Base-by-base conservation (phyloP, 2,888 invertebrate species). In the Ceriagrion tenellum region DNA sequence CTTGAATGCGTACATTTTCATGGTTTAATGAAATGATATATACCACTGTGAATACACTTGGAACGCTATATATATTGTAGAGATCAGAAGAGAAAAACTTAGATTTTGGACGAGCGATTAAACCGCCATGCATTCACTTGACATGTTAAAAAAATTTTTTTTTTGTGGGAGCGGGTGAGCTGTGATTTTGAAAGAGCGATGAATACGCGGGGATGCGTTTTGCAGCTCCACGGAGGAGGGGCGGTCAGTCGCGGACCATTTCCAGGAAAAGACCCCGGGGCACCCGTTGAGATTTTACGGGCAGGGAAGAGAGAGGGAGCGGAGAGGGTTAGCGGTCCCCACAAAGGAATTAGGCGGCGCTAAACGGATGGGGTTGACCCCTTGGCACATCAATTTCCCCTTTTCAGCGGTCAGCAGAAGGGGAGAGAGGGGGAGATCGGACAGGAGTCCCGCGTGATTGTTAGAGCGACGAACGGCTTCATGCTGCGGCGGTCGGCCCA, bases 331-430 rank as follows among this genome's bases (percentile, higher is more conserved):
- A 30, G n/a, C 35, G 35, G 23, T 26, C 69, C 69, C 69, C 81
- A 35, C n/a, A 81, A 81, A 81, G 81, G 81, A 81, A 81, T 81
- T 81, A 81, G 81, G 81, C 81, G 30, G 35, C 81, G 81, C 26
- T 81, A 81, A 81, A 81, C 81, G 81, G 81, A 81, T 81, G 81
- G 35, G 81, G 26, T 81, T 35, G 81, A 81, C 81, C 81, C 35
- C 23, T 35, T 35, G 30, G 26, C 81, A 81, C 81, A 81, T 81
- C 81, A 35, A 81, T 81, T 81, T 81, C 81, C 35, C 35, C n/a
- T 3, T 81, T 35, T 4, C 35, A n/a, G 81, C 30, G 35, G 30
- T 81, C 81, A 81, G 13, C 13, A 16, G 59, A 59, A 59, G 1
- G 16, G 69, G 69, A 26, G 26, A 69, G 26, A 26, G 26, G n/a